A percentile compares a stretch with the other conserved stretches of the same genome.
Conservation (phyloP, 2,113 vertebrate genomes). For the Oreocharis arfaki region DNA sequence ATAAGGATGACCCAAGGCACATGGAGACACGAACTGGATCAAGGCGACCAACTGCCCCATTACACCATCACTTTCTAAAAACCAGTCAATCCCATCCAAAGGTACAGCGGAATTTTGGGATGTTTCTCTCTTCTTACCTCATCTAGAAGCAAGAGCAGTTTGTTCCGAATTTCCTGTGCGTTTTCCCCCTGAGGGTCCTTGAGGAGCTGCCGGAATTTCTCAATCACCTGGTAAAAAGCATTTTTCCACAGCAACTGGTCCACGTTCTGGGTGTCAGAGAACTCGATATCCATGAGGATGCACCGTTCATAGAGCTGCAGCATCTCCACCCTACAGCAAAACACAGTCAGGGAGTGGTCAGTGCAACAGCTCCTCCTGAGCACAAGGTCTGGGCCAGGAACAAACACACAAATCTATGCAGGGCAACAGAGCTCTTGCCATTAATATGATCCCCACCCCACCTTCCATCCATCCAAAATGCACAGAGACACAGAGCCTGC, state of each 20-base stretch:
- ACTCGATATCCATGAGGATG: slow-evolving; percentile 91
- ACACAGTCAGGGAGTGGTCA: background rate
- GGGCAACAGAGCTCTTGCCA: background rate
- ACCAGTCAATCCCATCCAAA: background rate
- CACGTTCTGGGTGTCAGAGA: slow-evolving; percentile 90
- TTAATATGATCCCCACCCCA: background rate
- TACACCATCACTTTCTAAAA: background rate
- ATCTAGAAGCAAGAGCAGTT: slow-evolving; percentile 88
- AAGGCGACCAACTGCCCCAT: background rate
- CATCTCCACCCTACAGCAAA: slow-evolving; percentile 82
- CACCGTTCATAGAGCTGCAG: slow-evolving; percentile 88
- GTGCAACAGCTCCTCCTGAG: background rate
- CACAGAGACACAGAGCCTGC: background rate
- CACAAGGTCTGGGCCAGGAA: background rate
- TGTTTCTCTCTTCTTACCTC: slow-evolving; percentile 75
- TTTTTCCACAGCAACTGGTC: slow-evolving; percentile 98
- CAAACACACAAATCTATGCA: background rate
- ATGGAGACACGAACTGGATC: rapidly evolving
- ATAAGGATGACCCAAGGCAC: background rate
- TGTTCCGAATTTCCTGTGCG: slow-evolving; percentile 79
- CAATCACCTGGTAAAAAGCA: slow-evolving; percentile 96
- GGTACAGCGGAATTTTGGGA: background rate
- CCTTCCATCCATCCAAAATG: background rate
- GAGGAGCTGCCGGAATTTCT: slow-evolving; percentile 93
- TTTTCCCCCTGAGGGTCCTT: slow-evolving; percentile 85